Conservation (phyloP, 2,888 invertebrate genomes). For the Apamea epomidion region DNA sequence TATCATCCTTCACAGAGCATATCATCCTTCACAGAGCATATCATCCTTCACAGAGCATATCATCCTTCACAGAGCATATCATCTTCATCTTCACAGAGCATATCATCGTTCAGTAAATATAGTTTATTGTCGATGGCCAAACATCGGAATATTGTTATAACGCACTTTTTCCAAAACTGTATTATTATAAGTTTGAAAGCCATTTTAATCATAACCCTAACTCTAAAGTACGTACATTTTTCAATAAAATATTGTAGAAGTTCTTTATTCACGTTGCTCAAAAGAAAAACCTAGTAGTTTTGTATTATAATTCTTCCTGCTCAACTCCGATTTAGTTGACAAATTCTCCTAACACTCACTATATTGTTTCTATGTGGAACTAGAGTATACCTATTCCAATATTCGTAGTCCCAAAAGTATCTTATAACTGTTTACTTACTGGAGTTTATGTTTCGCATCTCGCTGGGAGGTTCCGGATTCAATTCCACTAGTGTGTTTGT, state of each 20-base stretch:
- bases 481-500: constrained; percentile 64
- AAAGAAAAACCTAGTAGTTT: background rate
- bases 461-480: constrained; percentile 57
- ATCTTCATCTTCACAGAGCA: too few species aligned
- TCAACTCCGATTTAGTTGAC: background rate
- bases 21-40: background rate
- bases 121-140: background rate
- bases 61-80: background rate
- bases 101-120: background rate
- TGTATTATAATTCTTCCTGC: background rate
- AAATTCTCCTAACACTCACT: constrained; percentile 6
- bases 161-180: background rate
- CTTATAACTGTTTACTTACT: constrained; percentile 63
- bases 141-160: background rate
- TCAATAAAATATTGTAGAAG: background rate
- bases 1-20: background rate
- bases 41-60: background rate
- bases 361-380: constrained; percentile 23
- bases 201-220: constrained; percentile 4
- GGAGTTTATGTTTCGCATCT: constrained; percentile 61
- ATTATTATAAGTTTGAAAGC: background rate
- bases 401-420: constrained; percentile 62
- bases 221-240: too few species aligned
- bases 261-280: background rate
- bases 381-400: constrained; percentile 40